Base-by-base conservation (phyloP, 2,888 invertebrate species). In the Neuroscelio doddi region DNA sequence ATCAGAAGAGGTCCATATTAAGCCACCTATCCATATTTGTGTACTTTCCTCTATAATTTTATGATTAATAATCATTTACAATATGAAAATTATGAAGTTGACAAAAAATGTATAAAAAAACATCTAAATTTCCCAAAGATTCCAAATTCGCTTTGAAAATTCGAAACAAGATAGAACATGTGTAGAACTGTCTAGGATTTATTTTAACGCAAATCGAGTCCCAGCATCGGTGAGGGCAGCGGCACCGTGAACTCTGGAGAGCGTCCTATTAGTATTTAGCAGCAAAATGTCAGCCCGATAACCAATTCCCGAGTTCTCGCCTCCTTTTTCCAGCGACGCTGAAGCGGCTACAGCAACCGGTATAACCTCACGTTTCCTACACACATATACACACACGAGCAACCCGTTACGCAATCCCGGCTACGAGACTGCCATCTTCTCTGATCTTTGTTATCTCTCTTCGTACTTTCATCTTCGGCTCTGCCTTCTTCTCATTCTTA, bases 231-330 rank as follows among this genome's bases (percentile, higher is more conserved):
- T 12, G 9, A 29, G 47, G 50, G 27, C 61, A 58, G 59, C 64
- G 66, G 61, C 50, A 27, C 17, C 32, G 50, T 66, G 65, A 61
- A 61, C 65, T 65, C 61, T 38, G 47, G 26, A 36, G 62, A 46
- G 62, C 70, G 76, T 75, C 75, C 78, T 73, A 76, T 78, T 79
- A 77, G 78, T 79, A 79, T 79, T 79, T 80, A 75, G 71, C 70
- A 62, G 68, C 71, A 71, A 79, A 79, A 80, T 79, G 78, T 79
- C 78, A 80, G 74, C 55, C 66, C 72, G 71, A 77, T 73, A 77
- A 74, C 71, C 70, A 73, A 73, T 72, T 68, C 71, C 55, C 47
- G 67, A 42, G 55, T 65, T 66, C 51, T 52, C 65, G 64, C 58
- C 63, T 61, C 44, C 42, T 59, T 53, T 52, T 62, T 58, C 46